Base-by-base conservation (phyloP, 1,140 invertebrate species). In the Papilio machaon region DNA sequence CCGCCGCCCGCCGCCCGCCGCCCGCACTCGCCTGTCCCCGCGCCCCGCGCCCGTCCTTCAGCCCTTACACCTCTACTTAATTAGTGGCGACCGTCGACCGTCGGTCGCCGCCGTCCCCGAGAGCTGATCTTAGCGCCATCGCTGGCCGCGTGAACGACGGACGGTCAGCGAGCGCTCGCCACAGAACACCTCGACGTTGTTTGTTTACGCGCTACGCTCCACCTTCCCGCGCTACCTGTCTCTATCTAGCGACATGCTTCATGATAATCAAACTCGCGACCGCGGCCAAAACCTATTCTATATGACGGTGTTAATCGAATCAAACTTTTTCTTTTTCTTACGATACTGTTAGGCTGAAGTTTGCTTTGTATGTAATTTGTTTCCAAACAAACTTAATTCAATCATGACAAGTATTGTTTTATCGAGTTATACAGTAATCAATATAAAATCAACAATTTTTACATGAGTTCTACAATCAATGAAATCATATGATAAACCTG, bases 171-270 rank as follows among this genome's bases (percentile, higher is more conserved):
- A 23, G n/a, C 58, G 19, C 8, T 64, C 58, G 67, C 79, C 47
- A 43, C 64, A 64, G 82, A 73, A 83, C 81, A 13, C 10, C 83
- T 83, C 81, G 83, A 58, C 52, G 60, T 88, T 89, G 23, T 90
- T 89, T 89, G 85, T 87, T 84, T 89, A 85, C 84, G 80, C 54
- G 80, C 80, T 78, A 86, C 85, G 88, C 90, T 87, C 89, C 90
- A 91, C 91, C 87, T 92, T 90, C 86, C 81, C 82, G 80, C 70
- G 87, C 90, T 90, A 91, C 90, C 91, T 91, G 90, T 91, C 90
- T 91, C 89, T 92, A 91, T 91, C 88, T 88, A 83, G 82, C 86
- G 70, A 46, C 83, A 79, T 67, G 73, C 58, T 52, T n/a, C 81
- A 60, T 19, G 15, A 73, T 73, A 73, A 73, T 43, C 15, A 73